Conservation (phyloP, 2,888 invertebrate species). For the Artemia sinica region DNA sequence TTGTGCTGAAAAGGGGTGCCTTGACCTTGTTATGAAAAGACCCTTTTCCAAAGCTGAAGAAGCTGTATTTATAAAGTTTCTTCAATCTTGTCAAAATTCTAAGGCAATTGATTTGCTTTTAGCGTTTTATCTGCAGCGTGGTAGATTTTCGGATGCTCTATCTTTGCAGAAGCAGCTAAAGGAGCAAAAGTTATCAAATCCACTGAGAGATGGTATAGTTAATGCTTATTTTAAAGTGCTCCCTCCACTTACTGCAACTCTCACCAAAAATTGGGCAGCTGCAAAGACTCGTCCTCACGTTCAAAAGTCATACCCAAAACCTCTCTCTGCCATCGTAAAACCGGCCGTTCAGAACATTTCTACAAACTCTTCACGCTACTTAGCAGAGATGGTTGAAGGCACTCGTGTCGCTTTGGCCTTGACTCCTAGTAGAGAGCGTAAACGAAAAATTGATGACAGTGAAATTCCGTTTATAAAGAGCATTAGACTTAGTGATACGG, state of each 20-base stretch:
- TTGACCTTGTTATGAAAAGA: conserved; percentile 8
- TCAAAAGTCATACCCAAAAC: conserved; percentile 1
- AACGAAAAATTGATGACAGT: neutral
- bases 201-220: neutral
- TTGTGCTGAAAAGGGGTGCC: neutral
- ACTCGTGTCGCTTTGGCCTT: neutral
- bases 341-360: neutral
- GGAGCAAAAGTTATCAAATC: neutral
- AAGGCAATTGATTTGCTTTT: neutral
- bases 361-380: neutral
- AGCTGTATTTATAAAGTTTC: conserved; percentile 14
- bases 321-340: neutral
- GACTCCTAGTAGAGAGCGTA: conserved; percentile 3
- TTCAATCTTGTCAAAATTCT: neutral
- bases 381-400: conserved; percentile 1
- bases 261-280: neutral
- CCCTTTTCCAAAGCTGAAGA: neutral
- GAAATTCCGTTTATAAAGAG: neutral
- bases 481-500: neutral
- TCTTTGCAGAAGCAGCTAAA: conserved; percentile 9
- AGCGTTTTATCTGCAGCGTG: conserved; percentile 5
- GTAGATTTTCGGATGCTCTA: neutral
- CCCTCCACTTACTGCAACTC: neutral
- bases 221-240: neutral
- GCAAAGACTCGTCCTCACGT: neutral